These are phyloP conservation scores for Conger conger DNA, from an alignment of 2,113 vertebrate species.

Conservation along the genomic window DNA sequence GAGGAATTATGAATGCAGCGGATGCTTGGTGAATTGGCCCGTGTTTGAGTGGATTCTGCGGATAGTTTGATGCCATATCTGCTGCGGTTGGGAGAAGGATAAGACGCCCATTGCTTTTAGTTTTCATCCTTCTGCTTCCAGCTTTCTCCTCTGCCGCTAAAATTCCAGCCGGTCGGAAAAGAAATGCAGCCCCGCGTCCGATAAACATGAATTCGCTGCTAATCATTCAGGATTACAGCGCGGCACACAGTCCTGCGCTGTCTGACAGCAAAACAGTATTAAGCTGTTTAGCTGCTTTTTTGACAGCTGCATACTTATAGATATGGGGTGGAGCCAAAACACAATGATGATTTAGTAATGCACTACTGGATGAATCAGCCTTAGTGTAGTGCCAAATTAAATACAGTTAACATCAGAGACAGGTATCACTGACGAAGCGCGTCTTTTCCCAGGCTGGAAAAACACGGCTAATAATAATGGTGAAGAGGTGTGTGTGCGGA, in stretches of 20 bases:
- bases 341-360: neutral
- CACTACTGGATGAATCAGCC: neutral
- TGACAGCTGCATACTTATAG: neutral
- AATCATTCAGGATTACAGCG: neutral
- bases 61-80: neutral
- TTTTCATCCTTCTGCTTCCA: neutral
- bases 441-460: neutral
- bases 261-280: neutral
- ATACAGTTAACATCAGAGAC: neutral
- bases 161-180: neutral
- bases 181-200: neutral
- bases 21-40: neutral
- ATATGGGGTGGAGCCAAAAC: constrained; percentile 1
- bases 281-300: constrained; percentile 7
- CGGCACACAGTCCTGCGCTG: neutral
- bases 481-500: neutral
- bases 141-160: neutral
- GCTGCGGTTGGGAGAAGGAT: neutral
- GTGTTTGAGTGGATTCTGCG: neutral
- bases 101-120: neutral
- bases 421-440: neutral
- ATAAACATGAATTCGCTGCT: neutral
- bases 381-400: neutral
- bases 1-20: neutral
- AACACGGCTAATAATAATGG: neutral